Conservation (phyloP, 2,888 invertebrate species). For the Lasioglossum oenotherae region DNA sequence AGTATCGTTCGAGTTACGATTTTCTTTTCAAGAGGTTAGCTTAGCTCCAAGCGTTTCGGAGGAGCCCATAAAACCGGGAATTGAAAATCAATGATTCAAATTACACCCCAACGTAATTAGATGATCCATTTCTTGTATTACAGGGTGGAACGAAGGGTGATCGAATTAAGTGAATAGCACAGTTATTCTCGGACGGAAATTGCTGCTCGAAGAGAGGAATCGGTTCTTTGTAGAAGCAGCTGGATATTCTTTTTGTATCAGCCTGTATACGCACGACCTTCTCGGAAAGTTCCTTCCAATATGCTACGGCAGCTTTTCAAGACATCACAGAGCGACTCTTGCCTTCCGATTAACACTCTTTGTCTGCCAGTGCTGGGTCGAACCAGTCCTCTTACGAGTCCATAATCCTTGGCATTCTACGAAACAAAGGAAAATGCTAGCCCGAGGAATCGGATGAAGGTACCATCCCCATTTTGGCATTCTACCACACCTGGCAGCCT, state of each 20-base stretch:
- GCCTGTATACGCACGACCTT: constrained; percentile 34
- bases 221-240: neutral
- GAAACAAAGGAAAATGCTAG: constrained; percentile 34
- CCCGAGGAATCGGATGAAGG: neutral
- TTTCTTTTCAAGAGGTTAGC: neutral
- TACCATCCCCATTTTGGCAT: neutral
- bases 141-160: neutral
- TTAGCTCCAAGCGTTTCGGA: neutral
- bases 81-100: neutral
- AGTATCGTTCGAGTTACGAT: neutral
- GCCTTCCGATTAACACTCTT: constrained; percentile 28
- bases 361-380: constrained; percentile 24
- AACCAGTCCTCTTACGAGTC: constrained; percentile 24
- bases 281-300: constrained; percentile 36
- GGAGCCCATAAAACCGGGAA: neutral
- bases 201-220: neutral
- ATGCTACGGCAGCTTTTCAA: constrained; percentile 34
- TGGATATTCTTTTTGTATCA: neutral
- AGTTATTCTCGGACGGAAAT: neutral
- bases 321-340: constrained; percentile 28
- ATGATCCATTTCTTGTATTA: neutral
- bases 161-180: neutral
- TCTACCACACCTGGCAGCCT: neutral
- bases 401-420: constrained; percentile 44
- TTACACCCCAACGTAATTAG: neutral